phyloP scores from a whole-genome alignment of 2,888 invertebrate species.

The Tipula vernalis region DNA sequence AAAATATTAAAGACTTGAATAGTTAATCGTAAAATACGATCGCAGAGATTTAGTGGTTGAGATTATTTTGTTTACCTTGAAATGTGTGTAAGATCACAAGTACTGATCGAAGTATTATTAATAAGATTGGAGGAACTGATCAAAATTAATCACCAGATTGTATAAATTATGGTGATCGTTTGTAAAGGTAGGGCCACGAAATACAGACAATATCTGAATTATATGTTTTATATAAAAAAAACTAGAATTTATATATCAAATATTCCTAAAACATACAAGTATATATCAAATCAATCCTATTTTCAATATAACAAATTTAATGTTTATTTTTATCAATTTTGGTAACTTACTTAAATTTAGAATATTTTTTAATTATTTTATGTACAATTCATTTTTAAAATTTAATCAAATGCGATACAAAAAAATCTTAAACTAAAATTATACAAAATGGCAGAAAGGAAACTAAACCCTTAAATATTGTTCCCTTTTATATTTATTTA shows the following conservation, averaged over 20 bases:
- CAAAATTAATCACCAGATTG: not conserved
- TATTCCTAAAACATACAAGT: not conserved
- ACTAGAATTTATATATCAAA: not conserved
- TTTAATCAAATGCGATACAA: not conserved
- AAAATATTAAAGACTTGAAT: not conserved
- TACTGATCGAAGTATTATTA: not conserved
- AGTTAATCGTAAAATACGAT: not conserved
- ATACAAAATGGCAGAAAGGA: not conserved
- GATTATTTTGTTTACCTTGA: not conserved
- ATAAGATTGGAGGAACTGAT: not conserved
- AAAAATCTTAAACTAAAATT: not conserved
- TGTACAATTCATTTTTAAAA: not conserved
- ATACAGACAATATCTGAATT: not conserved
- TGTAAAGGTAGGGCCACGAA: not conserved
- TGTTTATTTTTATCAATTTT: not conserved
- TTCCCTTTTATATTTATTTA: not conserved
- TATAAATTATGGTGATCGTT: not conserved
- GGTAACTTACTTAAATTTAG: not conserved
- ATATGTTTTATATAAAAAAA: not conserved
- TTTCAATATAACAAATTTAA: not conserved
- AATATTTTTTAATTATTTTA: not conserved
- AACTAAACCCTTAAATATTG: not conserved
- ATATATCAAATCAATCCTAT: not conserved
- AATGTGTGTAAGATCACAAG: not conserved
- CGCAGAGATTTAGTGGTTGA: not conserved